These are phyloP conservation scores for Micrasema longulum DNA, from an alignment of 1,140 invertebrate genomes.

Conservation along the genomic window DNA sequence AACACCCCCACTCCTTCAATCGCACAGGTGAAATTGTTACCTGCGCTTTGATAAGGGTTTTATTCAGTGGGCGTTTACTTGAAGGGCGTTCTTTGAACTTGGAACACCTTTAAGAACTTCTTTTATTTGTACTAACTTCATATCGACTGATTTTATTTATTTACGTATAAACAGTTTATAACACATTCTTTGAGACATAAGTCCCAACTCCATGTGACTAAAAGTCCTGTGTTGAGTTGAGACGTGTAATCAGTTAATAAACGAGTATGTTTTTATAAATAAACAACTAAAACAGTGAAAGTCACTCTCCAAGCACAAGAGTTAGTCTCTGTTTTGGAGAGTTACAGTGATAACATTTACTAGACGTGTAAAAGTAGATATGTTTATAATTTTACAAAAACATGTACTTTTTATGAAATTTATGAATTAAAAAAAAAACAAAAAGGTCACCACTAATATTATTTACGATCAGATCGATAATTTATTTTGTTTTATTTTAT, in stretches of 20 bases:
- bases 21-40: conserved; percentile 38
- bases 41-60: conserved; percentile 16
- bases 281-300: too few relatives aligned
- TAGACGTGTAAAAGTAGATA: background rate
- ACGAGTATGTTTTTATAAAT: background rate
- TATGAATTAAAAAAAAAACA: too few relatives aligned
- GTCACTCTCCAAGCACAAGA: too few relatives aligned
- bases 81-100: background rate
- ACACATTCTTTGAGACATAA: too few relatives aligned
- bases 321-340: too few relatives aligned
- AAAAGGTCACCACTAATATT: background rate
- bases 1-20: conserved; percentile 29
- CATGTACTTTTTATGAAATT: too few relatives aligned
- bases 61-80: conserved; percentile 32
- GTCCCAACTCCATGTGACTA: too few relatives aligned
- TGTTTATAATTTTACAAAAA: too few relatives aligned
- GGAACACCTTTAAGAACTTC: background rate
- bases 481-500: background rate
- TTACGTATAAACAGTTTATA: background rate
- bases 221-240: too few relatives aligned
- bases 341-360: background rate
- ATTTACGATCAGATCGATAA: background rate
- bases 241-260: background rate
- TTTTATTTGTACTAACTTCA: background rate
- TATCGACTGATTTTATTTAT: background rate